Base-by-base conservation (phyloP, 2,888 invertebrate genomes). In the Perizoma flavofasciatum region DNA sequence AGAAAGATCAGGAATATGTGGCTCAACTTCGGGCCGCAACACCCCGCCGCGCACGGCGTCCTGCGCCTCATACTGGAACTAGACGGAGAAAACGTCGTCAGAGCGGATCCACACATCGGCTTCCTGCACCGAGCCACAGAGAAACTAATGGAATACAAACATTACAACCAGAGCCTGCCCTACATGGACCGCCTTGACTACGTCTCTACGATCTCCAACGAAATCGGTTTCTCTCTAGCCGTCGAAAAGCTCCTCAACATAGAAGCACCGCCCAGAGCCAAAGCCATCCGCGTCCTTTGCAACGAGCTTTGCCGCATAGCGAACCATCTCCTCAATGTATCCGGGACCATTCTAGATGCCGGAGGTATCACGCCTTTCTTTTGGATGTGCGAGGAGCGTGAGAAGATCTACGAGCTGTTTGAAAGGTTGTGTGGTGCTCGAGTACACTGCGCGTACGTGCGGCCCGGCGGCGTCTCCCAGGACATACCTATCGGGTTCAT, bases 21-120 rank as follows among this genome's bases (percentile, higher is more conserved):
- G 64, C 83, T 97, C 9, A 98, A 98, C 82, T 97, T 97, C 83
- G 98, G 98, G 0, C 98, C 98, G 0, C 96, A 96, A 69, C 98
- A 98, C 90, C 98, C 98, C 1, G 97, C 98, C 4, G 98, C 98
- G 44, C 98, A 98, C 78, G 98, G 98, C 6, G 97, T 97, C 41
- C 88, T 98, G 33, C 93, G 97, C 51, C 88, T 98, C 50, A 94
- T 98, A 6, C 82, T 97, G 32, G 95, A 96, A 74, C 82, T 98
- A 49, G 96, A 97, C 65, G 97, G 97, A 46, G 97, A 98, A 94
- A 94, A 94, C 5, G 95, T 98, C 0, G 85, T 95, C 33, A 88
- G 95, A 66, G 95, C 96, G 4, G 96, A 97, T 84, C 97, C 97
- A 3, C 97, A 98, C 74, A 95, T 98, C 68, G 98, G 98, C 0